Percentiles rank a stretch among this genome's conserved stretches.
These are phyloP conservation scores for Tetragonula carbonaria DNA, from an alignment of 2,888 invertebrate species.

Conservation along the genomic window DNA sequence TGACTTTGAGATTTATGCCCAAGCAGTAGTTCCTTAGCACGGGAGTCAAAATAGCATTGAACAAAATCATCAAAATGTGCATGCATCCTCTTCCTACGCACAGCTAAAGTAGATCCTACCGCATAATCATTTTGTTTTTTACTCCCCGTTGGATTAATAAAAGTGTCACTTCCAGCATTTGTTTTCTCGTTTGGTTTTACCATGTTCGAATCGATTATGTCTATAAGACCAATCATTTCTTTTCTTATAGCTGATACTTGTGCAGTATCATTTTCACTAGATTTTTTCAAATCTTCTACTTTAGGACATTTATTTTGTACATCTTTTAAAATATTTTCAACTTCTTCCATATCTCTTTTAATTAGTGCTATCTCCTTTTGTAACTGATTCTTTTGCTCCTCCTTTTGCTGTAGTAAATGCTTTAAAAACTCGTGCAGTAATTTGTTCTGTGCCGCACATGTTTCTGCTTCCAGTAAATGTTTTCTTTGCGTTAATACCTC, in stretches of 20 bases:
- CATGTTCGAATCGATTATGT: constrained; percentile 85
- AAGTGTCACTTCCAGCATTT: constrained; percentile 59
- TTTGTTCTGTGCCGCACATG: constrained; percentile 91
- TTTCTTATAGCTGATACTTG: constrained; percentile 86
- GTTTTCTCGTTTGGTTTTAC: constrained; percentile 76
- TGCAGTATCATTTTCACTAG: constrained; percentile 84
- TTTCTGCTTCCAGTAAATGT: constrained; percentile 92
- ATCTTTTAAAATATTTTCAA: constrained; percentile 87
- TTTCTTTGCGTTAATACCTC: constrained; percentile 92
- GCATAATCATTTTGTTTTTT: constrained; percentile 72
- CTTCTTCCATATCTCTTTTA: constrained; percentile 89
- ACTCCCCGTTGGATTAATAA: constrained; percentile 61
- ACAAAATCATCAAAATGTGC: constrained; percentile 96
- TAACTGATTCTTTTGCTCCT: constrained; percentile 88
- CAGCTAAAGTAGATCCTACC: constrained; percentile 86
- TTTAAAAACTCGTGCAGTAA: constrained; percentile 93
- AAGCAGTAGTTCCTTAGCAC: constrained; percentile 90
- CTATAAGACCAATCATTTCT: constrained; percentile 86
- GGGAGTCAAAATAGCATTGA: constrained; percentile 92
- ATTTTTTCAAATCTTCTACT: constrained; percentile 85
- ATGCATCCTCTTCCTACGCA: constrained; percentile 90
- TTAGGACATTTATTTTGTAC: constrained; percentile 86
- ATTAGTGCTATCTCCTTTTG: constrained; percentile 90
- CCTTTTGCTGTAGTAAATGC: constrained; percentile 90
- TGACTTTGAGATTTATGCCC: constrained; percentile 79